Conservation (phyloP, 2,888 invertebrate genomes). For the Cheilosia variabilis region DNA sequence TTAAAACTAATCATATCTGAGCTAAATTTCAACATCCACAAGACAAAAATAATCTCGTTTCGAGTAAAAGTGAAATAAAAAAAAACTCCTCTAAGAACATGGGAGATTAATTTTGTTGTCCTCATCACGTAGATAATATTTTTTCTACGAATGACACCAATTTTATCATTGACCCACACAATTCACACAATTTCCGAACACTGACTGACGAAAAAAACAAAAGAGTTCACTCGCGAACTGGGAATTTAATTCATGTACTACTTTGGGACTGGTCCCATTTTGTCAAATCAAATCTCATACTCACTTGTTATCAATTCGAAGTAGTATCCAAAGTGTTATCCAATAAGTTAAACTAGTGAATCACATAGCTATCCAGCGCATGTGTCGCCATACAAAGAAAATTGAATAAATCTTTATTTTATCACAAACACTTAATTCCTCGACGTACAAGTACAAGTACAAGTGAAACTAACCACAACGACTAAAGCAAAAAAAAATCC, state of each 20-base stretch:
- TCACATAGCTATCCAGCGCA: conserved; percentile 60
- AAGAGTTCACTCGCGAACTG: conserved; percentile 46
- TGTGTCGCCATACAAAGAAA: conserved; percentile 18
- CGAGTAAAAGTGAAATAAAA: too few species aligned
- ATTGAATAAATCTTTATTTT: neutral
- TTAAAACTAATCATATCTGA: too few species aligned
- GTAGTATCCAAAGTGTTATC: conserved; percentile 70
- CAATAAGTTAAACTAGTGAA: conserved; percentile 56
- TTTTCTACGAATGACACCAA: too few species aligned
- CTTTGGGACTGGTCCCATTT: neutral
- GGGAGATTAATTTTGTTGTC: too few species aligned
- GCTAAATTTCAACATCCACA: too few species aligned
- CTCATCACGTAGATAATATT: too few species aligned
- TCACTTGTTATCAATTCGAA: conserved; percentile 50
- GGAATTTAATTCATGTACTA: too few species aligned
- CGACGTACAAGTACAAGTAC: conserved; percentile 15
- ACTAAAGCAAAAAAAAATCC: conserved; percentile 18
- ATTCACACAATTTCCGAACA: too few species aligned
- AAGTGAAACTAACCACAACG: conserved; percentile 40
- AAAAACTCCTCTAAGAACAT: too few species aligned
- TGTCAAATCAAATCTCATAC: conserved; percentile 4
- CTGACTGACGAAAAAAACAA: conserved; percentile 1
- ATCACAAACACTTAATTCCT: conserved; percentile 40
- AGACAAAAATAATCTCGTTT: too few species aligned
- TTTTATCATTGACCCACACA: too few species aligned